Conservation (phyloP, 2,888 invertebrate species). For the Hydroisotoma schaefferi region DNA sequence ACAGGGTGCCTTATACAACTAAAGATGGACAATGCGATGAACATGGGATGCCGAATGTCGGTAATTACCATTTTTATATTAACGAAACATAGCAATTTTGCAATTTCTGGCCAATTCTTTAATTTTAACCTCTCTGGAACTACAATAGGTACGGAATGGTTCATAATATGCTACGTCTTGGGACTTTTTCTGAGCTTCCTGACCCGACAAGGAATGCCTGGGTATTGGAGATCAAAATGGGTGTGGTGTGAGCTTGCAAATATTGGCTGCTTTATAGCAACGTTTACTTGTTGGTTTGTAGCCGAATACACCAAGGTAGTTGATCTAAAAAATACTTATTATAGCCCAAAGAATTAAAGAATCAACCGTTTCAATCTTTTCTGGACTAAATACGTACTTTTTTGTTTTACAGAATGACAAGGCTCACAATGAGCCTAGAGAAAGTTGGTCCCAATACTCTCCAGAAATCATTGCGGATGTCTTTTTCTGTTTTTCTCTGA, state of each 20-base stretch:
- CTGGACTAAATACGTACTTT: neutral
- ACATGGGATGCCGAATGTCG: conserved; percentile 1
- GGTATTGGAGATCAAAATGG: conserved; percentile 27
- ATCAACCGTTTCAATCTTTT: neutral
- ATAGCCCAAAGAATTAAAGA: too few species aligned
- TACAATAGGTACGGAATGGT: conserved; percentile 16
- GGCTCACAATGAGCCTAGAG: conserved; percentile 56
- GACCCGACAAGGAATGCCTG: conserved; percentile 10
- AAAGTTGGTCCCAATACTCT: conserved; percentile 61
- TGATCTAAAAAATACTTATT: too few species aligned
- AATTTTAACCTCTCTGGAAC: too few species aligned
- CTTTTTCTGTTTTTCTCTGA: conserved; percentile 63
- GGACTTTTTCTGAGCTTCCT: conserved; percentile 16
- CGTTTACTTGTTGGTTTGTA: conserved; percentile 15
- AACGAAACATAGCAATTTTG: neutral
- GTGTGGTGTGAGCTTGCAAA: conserved; percentile 22
- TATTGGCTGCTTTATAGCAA: conserved; percentile 2
- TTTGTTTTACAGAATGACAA: neutral
- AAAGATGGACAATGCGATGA: neutral
- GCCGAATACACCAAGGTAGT: too few species aligned
- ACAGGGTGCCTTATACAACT: neutral
- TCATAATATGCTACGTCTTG: conserved; percentile 10
- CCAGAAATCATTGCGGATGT: conserved; percentile 65
- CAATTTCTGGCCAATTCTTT: neutral
- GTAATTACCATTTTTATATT: too few species aligned